phyloP scores from a whole-genome alignment of 92 coral and sea anemone genomes.

The Umimayanthus chanpuru region DNA sequence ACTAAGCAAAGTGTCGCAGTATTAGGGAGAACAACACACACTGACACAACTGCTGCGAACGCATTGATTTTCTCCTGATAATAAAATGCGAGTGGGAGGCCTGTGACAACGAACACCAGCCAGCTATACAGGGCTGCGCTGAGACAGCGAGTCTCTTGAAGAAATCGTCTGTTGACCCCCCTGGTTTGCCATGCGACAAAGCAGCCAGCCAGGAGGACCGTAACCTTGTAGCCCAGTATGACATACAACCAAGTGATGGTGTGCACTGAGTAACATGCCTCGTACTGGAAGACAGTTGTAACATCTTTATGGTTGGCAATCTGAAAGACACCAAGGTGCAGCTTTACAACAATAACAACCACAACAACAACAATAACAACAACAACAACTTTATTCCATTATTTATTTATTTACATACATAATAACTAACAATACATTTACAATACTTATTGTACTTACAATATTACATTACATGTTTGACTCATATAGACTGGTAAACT shows the following conservation, averaged over 20 bases:
- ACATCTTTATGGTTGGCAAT: conserved; percentile 13
- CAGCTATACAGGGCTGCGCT: conserved; percentile 57
- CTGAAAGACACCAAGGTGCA: conserved; percentile 25
- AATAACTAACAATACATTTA: too few relatives aligned
- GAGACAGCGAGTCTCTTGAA: conserved; percentile 70
- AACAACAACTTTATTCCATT: too few relatives aligned
- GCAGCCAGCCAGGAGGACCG: conserved; percentile 68
- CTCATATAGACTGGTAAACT: too few relatives aligned
- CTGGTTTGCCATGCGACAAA: conserved; percentile 79
- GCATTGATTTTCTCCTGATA: conserved; percentile 56
- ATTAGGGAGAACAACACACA: conserved; percentile 59
- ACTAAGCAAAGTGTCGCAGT: conserved; percentile 65
- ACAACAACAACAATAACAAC: too few relatives aligned
- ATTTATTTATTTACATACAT: too few relatives aligned
- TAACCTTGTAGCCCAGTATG: conserved; percentile 70
- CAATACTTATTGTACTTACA: too few relatives aligned
- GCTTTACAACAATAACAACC: background rate
- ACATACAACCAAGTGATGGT: conserved; percentile 76
- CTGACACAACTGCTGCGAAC: conserved; percentile 52
- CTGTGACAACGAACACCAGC: conserved; percentile 54
- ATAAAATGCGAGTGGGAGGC: conserved; percentile 74
- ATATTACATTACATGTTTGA: too few relatives aligned
- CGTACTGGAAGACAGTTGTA: conserved; percentile 47
- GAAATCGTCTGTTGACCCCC: conserved; percentile 63
- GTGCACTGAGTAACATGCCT: conserved; percentile 63